These are phyloP conservation scores for Drosophila rubida DNA, from an alignment of 2,888 invertebrate genomes.

Conservation along the genomic window DNA sequence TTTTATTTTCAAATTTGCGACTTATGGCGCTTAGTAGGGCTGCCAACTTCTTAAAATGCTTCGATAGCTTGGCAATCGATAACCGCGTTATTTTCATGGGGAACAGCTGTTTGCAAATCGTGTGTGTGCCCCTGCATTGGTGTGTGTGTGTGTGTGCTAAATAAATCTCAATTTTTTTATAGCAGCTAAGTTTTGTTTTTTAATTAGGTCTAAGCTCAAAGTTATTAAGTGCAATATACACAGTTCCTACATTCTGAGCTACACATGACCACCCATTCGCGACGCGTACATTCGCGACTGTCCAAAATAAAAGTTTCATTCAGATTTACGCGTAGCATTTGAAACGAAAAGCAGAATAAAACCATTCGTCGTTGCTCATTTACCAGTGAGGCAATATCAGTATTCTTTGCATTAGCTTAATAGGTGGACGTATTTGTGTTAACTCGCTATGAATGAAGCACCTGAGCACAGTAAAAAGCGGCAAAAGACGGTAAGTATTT, in stretches of 20 bases:
- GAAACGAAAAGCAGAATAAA: slow-evolving; percentile 1
- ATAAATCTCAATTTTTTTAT: slow-evolving; percentile 34
- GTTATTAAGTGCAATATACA: slow-evolving; percentile 39
- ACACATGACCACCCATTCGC: background rate
- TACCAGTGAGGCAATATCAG: slow-evolving; percentile 41
- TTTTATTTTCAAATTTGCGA: slow-evolving; percentile 43
- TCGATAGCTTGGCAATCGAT: slow-evolving; percentile 41
- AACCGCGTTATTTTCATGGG: background rate
- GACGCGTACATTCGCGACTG: background rate
- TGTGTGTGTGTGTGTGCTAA: slow-evolving; percentile 34
- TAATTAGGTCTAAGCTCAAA: slow-evolving; percentile 51
- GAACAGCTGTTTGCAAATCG: slow-evolving; percentile 58
- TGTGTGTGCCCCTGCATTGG: slow-evolving; percentile 13
- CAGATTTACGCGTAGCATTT: slow-evolving; percentile 35
- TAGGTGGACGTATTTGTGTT: slow-evolving; percentile 43
- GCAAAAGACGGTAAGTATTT: slow-evolving; percentile 75
- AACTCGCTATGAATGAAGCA: slow-evolving; percentile 69
- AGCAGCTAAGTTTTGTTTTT: slow-evolving; percentile 29
- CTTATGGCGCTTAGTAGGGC: background rate
- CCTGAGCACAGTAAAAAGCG: slow-evolving; percentile 81
- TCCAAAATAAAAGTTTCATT: slow-evolving; percentile 48
- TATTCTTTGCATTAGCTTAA: slow-evolving; percentile 56
- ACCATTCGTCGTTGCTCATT: slow-evolving; percentile 12
- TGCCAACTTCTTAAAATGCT: slow-evolving; percentile 25
- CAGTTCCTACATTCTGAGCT: slow-evolving; percentile 40